These are phyloP conservation scores for Nymphicus hollandicus DNA, from an alignment of 2,113 vertebrate species.

Conservation along the genomic window DNA sequence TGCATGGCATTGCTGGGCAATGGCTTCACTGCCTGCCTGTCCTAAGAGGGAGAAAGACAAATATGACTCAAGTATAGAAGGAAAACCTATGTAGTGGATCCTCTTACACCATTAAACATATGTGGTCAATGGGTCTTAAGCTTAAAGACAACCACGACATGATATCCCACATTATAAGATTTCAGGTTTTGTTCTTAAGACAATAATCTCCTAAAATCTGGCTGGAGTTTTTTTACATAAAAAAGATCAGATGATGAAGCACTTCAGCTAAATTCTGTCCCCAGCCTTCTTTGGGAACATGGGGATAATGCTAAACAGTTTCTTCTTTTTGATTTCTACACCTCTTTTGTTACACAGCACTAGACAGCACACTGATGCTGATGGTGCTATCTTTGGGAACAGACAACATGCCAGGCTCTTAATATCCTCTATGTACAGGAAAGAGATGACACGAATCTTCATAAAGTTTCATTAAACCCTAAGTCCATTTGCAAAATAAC, in stretches of 20 bases:
- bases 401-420: background rate
- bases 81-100: background rate
- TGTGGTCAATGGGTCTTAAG: background rate
- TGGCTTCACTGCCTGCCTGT: background rate
- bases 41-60: background rate
- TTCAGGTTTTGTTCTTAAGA: background rate
- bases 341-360: background rate
- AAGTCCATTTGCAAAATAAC: background rate
- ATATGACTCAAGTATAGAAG: too few species aligned
- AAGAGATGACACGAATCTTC: background rate
- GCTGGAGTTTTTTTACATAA: background rate
- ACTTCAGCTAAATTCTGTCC: background rate
- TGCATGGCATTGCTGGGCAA: background rate
- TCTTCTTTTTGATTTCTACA: background rate
- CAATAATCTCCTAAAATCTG: background rate
- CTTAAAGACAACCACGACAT: background rate
- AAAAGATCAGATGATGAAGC: background rate
- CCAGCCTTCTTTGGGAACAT: background rate
- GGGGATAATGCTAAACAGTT: background rate
- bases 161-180: rapidly evolving
- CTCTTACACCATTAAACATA: background rate
- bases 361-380: background rate
- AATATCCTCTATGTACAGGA: background rate
- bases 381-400: background rate
- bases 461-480: background rate